Conservation (phyloP, 2,113 vertebrate genomes). For the Sapajus apella region DNA sequence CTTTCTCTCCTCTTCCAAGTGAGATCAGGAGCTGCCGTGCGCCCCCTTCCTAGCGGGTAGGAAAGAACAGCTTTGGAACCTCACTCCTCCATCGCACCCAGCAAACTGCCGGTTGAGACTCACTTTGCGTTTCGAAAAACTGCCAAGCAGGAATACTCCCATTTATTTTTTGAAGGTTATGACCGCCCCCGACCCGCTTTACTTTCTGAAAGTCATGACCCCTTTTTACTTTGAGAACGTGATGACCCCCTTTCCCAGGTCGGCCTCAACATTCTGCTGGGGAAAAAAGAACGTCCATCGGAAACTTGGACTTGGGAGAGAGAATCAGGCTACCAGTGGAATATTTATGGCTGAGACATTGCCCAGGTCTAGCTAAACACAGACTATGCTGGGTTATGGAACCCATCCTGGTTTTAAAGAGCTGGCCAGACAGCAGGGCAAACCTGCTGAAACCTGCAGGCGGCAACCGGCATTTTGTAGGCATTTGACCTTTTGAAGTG, state of each 20-base stretch:
- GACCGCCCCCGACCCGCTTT: too few relatives aligned
- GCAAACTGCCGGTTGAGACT: neutral
- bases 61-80: neutral
- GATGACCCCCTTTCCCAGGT: neutral
- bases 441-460: neutral
- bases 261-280: neutral
- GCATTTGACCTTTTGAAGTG: neutral
- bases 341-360: neutral
- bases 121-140: neutral
- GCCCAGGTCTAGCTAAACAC: neutral
- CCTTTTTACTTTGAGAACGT: too few relatives aligned
- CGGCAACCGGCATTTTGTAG: neutral
- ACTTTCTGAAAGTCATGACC: neutral
- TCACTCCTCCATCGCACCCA: neutral
- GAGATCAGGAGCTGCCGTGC: rapidly evolving
- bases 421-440: too few relatives aligned
- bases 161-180: neutral
- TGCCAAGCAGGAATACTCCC: neutral
- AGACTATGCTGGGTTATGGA: too few relatives aligned
- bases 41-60: neutral
- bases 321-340: too few relatives aligned
- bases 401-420: neutral
- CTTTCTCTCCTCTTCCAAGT: neutral
- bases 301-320: neutral
- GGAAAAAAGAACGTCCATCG: neutral